phyloP scores from a whole-genome alignment of 2,797 vertebrate species.

The Esox masquinongy region DNA sequence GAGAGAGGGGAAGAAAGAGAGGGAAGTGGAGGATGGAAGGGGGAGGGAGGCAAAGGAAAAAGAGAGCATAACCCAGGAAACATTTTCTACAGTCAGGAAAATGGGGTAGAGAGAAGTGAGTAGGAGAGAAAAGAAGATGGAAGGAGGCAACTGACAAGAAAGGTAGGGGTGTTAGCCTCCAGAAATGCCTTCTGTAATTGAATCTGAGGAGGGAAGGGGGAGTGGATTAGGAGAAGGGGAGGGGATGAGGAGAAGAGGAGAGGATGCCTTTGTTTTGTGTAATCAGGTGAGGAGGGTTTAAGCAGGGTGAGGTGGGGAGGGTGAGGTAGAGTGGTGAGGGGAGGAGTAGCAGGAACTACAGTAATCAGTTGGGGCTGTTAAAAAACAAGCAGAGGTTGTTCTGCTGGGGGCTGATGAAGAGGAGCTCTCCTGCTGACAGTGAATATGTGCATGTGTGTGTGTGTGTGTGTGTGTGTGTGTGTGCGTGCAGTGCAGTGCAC shows the following conservation, averaged over 20 bases:
- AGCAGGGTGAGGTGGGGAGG: background rate
- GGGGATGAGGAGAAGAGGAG: too few relatives aligned
- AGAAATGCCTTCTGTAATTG: too few relatives aligned
- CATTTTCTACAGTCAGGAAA: background rate
- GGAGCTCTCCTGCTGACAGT: constrained; percentile 3
- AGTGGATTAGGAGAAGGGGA: background rate
- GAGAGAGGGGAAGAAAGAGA: background rate
- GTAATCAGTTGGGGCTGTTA: constrained; percentile 62
- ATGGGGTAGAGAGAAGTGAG: too few relatives aligned
- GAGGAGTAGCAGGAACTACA: constrained; percentile 25
- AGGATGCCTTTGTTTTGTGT: too few relatives aligned
- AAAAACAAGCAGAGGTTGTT: constrained; percentile 61
- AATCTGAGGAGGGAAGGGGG: background rate
- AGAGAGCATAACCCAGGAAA: background rate
- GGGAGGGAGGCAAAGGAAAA: background rate
- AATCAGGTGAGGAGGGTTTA: too few relatives aligned
- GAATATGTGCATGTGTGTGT: background rate
- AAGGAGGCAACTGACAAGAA: too few relatives aligned
- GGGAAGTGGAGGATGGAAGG: background rate
- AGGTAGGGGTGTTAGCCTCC: too few relatives aligned
- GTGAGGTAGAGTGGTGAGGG: constrained; percentile 1
- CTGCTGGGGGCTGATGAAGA: constrained; percentile 67
- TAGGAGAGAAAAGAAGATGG: background rate
- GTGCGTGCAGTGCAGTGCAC: background rate
- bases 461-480: background rate